Evolutionary conservation across 1,140 invertebrate species (phyloP).

Genomic region (Harlomillsia oculata): DNA sequence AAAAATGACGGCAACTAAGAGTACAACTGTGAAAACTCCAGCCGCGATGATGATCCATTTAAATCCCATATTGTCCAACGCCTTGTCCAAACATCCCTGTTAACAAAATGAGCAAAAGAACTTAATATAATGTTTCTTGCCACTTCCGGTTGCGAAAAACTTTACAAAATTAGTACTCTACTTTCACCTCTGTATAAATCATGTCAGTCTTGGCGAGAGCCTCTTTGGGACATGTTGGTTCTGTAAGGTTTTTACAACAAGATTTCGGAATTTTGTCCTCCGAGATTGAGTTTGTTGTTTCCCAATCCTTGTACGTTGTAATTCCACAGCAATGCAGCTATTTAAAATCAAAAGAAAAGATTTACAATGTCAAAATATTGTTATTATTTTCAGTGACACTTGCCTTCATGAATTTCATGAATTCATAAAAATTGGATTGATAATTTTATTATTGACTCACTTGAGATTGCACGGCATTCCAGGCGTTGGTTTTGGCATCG

Average conservation of each 20-base stretch:
- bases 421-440: background rate
- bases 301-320: conserved; percentile 10
- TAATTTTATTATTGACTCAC: conserved; percentile 44
- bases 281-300: background rate
- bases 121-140: background rate
- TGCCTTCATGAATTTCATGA: too few relatives aligned
- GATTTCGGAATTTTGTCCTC: conserved; percentile 6
- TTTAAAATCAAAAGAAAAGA: background rate
- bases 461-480: conserved; percentile 67
- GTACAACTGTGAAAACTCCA: conserved; percentile 10
- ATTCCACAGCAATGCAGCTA: conserved; percentile 26
- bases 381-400: too few relatives aligned
- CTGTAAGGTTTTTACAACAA: background rate
- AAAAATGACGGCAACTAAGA: conserved; percentile 23
- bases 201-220: background rate
- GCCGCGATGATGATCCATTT: conserved; percentile 7
- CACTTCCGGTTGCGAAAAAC: too few relatives aligned
- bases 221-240: background rate
- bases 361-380: too few relatives aligned
- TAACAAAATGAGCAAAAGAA: conserved; percentile 1
- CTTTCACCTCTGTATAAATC: conserved; percentile 9
- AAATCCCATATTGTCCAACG: conserved; percentile 3
- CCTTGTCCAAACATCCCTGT: conserved; percentile 22
- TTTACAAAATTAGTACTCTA: background rate
- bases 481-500: conserved; percentile 47